Base-by-base conservation (phyloP, 2,113 vertebrate genomes). In the Megaceryle torquata region DNA sequence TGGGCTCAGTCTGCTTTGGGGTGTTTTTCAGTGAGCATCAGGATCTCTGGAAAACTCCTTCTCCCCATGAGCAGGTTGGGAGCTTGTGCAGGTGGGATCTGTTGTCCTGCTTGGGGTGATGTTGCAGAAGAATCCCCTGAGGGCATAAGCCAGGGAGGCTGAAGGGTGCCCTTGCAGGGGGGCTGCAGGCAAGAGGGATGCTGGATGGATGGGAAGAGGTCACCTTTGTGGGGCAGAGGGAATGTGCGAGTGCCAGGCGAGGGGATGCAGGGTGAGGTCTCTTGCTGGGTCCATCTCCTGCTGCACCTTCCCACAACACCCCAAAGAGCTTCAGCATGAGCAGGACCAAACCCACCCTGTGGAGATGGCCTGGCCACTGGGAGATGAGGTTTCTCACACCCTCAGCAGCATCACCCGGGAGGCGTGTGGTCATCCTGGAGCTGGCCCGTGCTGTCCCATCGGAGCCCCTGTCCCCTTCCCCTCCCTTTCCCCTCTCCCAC, bases 161-260 rank as follows among this genome's bases (percentile, higher is more conserved):
- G n/a, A n/a, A 13, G 0, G 15, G 41, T 44, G 11, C 24, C 31
- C 48, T 64, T 0, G 10, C n/a, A 26, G 67, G 51, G 41, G 50
- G 22, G 1, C 46, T 6, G 53, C 41, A 5, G 70, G 44, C 51
- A n/a, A 17, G 35, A 20, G 53, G 53, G 51, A 15, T 1, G 25
- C 19, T 4, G 48, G 85, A 1, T 25, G 88, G 50, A 1, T 6
- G 60, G 86, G 61, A 20, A 16, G 64, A 18, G 65, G 2, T 44
- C 5, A 3, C 16, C 41, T 31, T 9, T 0, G 0, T 24, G 17
- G 64, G 39, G 39, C 39, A 59, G 24, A 2, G 2, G 3, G 57
- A 17, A 28, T 0, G 20, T 11, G n/a, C 1, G 6, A 29, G 39
- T 21, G 56, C 51, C 2, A 6, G 46, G 61, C 4, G 29, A 33